phyloP scores from a whole-genome alignment of 2,888 invertebrate genomes.

The Tholera decimalis region DNA sequence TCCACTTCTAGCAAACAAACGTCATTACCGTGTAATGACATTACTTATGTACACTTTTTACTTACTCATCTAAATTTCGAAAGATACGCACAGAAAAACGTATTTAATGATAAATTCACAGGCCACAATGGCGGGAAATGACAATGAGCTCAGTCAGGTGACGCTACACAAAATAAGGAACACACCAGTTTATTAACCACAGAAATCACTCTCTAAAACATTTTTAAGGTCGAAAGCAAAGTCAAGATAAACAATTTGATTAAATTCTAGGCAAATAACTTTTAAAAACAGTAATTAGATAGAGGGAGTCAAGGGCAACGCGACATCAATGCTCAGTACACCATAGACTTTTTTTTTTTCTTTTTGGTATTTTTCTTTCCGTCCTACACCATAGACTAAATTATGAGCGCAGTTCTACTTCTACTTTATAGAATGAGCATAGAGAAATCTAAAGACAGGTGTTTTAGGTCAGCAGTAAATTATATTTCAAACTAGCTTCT shows the following conservation, averaged over 20 bases:
- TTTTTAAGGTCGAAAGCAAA: conserved; percentile 64
- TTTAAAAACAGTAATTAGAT: conserved; percentile 84
- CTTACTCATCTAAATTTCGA: conserved; percentile 78
- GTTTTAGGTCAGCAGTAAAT: not conserved
- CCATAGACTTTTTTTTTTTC: conserved; percentile 78
- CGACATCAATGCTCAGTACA: conserved; percentile 81
- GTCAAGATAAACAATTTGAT: conserved; percentile 64
- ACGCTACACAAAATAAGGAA: conserved; percentile 85
- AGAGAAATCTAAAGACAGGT: conserved; percentile 13
- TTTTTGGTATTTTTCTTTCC: too few relatives aligned
- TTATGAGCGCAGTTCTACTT: conserved; percentile 6
- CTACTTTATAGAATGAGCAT: conserved; percentile 14
- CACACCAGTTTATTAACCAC: conserved; percentile 68
- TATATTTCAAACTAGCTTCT: too few relatives aligned
- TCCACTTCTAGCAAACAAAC: conserved; percentile 90
- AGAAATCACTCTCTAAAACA: conserved; percentile 71
- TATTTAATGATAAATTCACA: conserved; percentile 76
- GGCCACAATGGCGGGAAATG: conserved; percentile 92
- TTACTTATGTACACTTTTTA: conserved; percentile 82
- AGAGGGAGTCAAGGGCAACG: conserved; percentile 88
- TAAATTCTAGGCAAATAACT: conserved; percentile 72
- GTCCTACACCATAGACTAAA: too few relatives aligned
- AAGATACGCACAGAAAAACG: conserved; percentile 70
- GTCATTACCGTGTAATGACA: conserved; percentile 91
- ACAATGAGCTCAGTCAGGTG: conserved; percentile 91